Base-by-base conservation (phyloP, 2,888 invertebrate genomes). In the Dugesia japonica region DNA sequence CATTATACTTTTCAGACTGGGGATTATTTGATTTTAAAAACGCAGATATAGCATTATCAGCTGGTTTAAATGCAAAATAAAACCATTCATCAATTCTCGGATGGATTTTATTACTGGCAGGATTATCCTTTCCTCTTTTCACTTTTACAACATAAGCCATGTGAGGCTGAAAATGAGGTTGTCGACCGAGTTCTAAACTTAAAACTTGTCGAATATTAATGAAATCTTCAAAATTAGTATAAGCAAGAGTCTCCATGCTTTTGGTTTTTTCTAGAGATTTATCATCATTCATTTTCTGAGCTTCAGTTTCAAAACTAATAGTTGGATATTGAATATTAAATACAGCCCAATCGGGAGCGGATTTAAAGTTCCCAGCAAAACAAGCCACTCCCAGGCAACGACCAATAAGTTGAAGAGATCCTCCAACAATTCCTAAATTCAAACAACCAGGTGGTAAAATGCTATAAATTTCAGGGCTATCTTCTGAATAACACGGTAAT, bases 321-420 rank as follows among this genome's bases (percentile, higher is more conserved):
- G 76, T 76, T 9, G 71, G 71, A 28, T 76, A 71, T 31, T 76
- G 76, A 13, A 76, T 71, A 73, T 71, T 73, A 75, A 76, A 76
- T 7, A 76, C 76, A 1, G 76, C 76, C 76, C 76, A 76, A 20
- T 75, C 73, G 4, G 73, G 31, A 0, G 76, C 76, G 1, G 76
- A 75, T 33, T 75, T 28, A 38, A 76, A 76, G n/a, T 26, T 76
- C 1, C 76, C 76, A 1, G 76, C 72, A 42, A 76, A 76, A 42
- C 76, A 76, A 13, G 76, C 76, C 13, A 76, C 26, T 28, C 33
- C 74, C n/a, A 76, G 17, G 9, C 27, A 7, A 7, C 72, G 20
- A 26, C 76, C 76, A 15, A 23, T 73, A 0, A 76, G 75, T 17
- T 76, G 73, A n/a, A 76, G 73, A 28, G 73, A 75, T 27, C 76